Conservation (phyloP, 2,888 invertebrate genomes). For the Cylloceria caligata region DNA sequence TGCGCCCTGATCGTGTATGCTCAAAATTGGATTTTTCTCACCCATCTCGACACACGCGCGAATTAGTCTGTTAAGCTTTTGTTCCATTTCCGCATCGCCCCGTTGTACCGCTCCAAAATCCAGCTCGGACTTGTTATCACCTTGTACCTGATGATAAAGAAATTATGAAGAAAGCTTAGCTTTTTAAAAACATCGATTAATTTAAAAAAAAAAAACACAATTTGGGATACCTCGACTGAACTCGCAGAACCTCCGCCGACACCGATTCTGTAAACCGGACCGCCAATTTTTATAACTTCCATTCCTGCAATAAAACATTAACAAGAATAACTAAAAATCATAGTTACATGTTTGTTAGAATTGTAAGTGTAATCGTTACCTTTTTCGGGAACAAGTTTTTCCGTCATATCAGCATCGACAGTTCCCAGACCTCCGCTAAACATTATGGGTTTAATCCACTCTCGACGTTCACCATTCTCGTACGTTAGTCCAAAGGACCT, state of each 20-base stretch:
- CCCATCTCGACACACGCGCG: constrained; percentile 95
- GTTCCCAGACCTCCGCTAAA: constrained; percentile 98
- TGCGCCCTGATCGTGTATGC: constrained; percentile 99
- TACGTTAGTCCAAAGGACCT: constrained; percentile 94
- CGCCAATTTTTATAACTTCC: constrained; percentile 97
- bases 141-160: constrained; percentile 89
- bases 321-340: neutral
- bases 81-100: constrained; percentile 99
- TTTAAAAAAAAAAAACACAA: neutral
- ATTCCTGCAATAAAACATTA: constrained; percentile 87
- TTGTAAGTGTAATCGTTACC: constrained; percentile 85
- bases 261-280: constrained; percentile 98
- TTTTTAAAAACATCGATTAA: neutral
- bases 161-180: neutral
- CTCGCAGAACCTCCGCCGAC: constrained; percentile 99
- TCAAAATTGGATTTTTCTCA: constrained; percentile 93
- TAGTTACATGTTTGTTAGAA: neutral
- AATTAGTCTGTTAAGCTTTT: constrained; percentile 97
- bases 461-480: constrained; percentile 89
- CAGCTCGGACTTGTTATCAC: constrained; percentile 92
- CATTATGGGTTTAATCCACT: constrained; percentile 99
- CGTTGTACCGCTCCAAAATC: constrained; percentile 99
- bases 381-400: constrained; percentile 91
- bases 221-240: constrained; percentile 90
- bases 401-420: constrained; percentile 93